Evolutionary conservation across 2,797 vertebrate species (phyloP), one percentile per base, ranked within the genome.

Genomic region (Huso huso): DNA sequence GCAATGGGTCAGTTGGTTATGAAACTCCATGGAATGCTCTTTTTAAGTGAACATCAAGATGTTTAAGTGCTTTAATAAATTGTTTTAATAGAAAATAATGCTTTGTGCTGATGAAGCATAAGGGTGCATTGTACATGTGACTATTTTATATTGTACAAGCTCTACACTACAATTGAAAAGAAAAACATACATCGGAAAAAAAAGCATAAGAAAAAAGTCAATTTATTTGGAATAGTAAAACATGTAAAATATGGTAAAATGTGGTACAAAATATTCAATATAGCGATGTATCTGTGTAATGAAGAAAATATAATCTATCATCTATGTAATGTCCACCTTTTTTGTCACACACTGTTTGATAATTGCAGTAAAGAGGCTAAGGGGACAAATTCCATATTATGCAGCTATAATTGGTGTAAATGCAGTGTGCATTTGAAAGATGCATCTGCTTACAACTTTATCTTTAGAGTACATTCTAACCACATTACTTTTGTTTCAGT

Each of bases 201-300:
- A 37, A 37, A 37, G 37, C 37, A 37, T 5, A 82, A 84, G 62
- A 72, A 82, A 81, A 73, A 77, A 76, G 69, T 13, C 82, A 80
- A 60, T 82, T 81, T 81, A 80, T 84, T 85, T 72, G 81, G 74
- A 82, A 87, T 85, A 78, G 79, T 37, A 37, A 37, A 37, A 37
- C 37, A 37, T 37, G 76, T 86, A 85, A 81, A 81, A 79, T 80
- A 83, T 81, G 74, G 78, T 81, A 88, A 75, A 81, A 74, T 74
- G 81, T 80, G 72, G 72, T 71, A 86, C 75, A 82, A 84, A 78
- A 79, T 76, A 76, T 74, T 75, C 82, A 77, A 76, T 82, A 78
- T 78, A 81, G 79, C 51, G 62, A 63, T 57, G 81, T 80, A 81
- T 78, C 61, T 87, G 86, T 89, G 84, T 84, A 87, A 85, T 71